Conservation (phyloP, 2,113 vertebrate genomes). For the Ophiodon elongatus region DNA sequence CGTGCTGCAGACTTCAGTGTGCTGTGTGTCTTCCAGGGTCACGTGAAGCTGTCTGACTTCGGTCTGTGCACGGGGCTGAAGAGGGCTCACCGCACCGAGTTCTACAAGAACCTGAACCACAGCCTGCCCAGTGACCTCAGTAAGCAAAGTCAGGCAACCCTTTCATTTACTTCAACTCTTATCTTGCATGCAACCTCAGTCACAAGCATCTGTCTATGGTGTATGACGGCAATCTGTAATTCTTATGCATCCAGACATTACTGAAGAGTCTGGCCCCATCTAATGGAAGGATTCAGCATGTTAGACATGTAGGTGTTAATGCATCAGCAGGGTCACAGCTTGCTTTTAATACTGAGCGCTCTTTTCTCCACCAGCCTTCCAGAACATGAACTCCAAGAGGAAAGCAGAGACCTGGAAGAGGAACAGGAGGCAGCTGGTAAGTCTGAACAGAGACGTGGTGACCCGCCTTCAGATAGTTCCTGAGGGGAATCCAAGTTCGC, state of each 20-base stretch:
- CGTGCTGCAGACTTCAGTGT: not conserved
- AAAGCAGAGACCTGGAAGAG: slow-evolving; percentile 99
- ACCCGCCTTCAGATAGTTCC: no score
- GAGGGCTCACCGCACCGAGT: slow-evolving; percentile 97
- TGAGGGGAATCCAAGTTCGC: not conserved
- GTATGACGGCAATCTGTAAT: not conserved
- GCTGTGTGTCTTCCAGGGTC: slow-evolving; percentile 85
- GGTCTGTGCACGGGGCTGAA: slow-evolving; percentile 97
- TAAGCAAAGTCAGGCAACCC: slow-evolving; percentile 84
- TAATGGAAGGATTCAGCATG: not conserved
- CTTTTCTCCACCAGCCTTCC: slow-evolving; percentile 85
- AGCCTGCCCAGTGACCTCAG: slow-evolving; percentile 97
- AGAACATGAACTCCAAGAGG: slow-evolving; percentile 99
- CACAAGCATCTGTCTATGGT: not conserved
- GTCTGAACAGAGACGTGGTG: slow-evolving; percentile 51
- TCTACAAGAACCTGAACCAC: slow-evolving; percentile 97
- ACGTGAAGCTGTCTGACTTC: slow-evolving; percentile 98
- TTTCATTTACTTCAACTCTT: slow-evolving; percentile 10
- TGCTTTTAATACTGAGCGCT: not conserved
- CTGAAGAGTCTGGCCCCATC: not conserved
- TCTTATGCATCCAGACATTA: not conserved
- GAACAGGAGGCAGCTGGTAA: slow-evolving; percentile 94
- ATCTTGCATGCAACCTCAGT: not conserved
- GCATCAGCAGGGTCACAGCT: not conserved
- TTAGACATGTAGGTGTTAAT: not conserved